Evolutionary conservation across 2,113 vertebrate species (phyloP), one percentile per base, ranked within the genome.

Genomic region (Deroptyus accipitrinus): DNA sequence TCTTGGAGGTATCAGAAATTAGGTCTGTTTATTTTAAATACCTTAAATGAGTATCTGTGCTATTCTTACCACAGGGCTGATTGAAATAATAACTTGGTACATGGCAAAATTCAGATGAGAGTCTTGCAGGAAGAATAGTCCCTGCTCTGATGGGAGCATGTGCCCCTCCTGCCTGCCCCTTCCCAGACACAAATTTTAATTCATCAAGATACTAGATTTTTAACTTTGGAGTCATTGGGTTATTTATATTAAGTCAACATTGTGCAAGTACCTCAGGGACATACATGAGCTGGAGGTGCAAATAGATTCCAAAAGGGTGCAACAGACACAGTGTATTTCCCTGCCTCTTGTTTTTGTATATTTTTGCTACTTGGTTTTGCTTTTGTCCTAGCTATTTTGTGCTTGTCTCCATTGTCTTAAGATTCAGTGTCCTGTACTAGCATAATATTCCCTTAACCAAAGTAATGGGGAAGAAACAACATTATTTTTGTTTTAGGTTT

Each of bases 361-460:
- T 98, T 98, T 98, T 98, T 98, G 98, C 97, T 98, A 96, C 90
- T 97, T 91, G 95, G 97, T 98, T 98, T 98, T 98, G 98, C 98
- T 98, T 96, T 98, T 88, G 96, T 98, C 96, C 88, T 98, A 78
- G 97, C 96, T 97, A 78, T 95, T 97, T 96, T 94, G 91, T 98
- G 95, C 97, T 98, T 95, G 97, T 98, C 97, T 98, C 57, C 97
- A 94, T 97, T 88, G 97, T 98, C 98, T 98, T 98, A 98, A 98
- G 98, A 98, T 98, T 97, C 98, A 98, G 97, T 98, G 98, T 98
- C 98, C 98, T 99, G 98, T 98, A 98, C 98, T 99, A 98, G 98
- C 98, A 98, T 98, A 98, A 98, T 98, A 98, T 95, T 98, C 98
- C 98, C 98, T 99, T 99, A 98, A 99, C 99, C 99, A 99, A 99